Evolutionary conservation across 2,888 invertebrate genomes (phyloP), one percentile per base, ranked within the genome.

Genomic region (Drosophila dives): DNA sequence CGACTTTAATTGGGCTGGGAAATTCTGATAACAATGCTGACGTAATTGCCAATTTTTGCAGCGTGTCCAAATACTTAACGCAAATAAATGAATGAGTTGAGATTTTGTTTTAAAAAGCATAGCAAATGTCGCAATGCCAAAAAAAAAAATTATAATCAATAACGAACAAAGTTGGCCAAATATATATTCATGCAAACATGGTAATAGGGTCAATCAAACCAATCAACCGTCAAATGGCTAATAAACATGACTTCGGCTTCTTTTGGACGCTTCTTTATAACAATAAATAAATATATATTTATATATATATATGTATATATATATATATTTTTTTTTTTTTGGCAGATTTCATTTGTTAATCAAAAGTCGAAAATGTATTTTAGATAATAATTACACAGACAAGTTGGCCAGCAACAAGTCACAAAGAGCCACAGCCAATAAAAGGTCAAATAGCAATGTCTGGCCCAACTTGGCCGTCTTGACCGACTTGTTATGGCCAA

Each of bases 401-500:
- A 80, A 72, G 75, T 61, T 77, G 55, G 70, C 67, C 71, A 70
- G 40, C 65, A 59, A 72, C 65, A 59, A 72, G 32, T 20, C 56
- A 15, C 8, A 23, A 23, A 45, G 45, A 45, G 45, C 45, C 45
- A 15, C 23, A 42, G 42, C 75, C 72, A 83, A 87, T 83, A 85
- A 86, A 86, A 86, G 86, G 86, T 86, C 86, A 86, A 83, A 75
- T 80, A 62, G 75, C 85, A 86, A 89, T 85, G 82, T 89, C 88
- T 87, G 73, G 72, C 68, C 61, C 63, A 75, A 68, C 62, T 68
- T 60, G 79, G 60, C 75, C 69, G 73, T 74, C 86, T 86, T 86
- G 86, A 88, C 88, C 86, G 90, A 86, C 90, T 86, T 86, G 88
- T 90, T 90, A 83, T 88, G 89, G 86, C 86, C 90, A 88, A 86